Evolutionary conservation across 2,888 invertebrate genomes (phyloP), one percentile per base, ranked within the genome.

Genomic region (Ctena decussata): DNA sequence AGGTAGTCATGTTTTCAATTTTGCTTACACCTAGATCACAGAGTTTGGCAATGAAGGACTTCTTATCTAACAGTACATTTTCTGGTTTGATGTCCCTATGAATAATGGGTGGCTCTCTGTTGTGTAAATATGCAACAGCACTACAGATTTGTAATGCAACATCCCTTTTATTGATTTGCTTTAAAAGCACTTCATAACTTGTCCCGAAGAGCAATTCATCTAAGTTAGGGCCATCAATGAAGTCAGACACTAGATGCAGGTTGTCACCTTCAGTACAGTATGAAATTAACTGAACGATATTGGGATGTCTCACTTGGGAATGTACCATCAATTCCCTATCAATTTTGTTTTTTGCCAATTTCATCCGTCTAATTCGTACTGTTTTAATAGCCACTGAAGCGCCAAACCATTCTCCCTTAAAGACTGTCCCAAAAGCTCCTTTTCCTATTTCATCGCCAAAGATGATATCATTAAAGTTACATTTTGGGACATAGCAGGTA

Each of bases 31-130:
- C 84, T 15, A 80, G 18, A 30, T 84, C 80, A 74, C 80, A 77
- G 1, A 80, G 18, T 35, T 57, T 60, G 8, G 77, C 74, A 30
- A n/a, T 57, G 27, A 44, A 18, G 15, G 65, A 39, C 27, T 81
- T 70, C n/a, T 8, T 18, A 24, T 77, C 39, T 1, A 85, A 44
- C 0, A 85, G 39, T 30, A 85, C 60, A 35, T 85, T 85, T 77
- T 72, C 81, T n/a, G 81, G 82, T 46, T 85, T 85, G 11, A 85
- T 85, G 35, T 81, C 78, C 32, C 69, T 69, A 39, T 85, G 85
- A 18, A 85, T 69, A 32, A 78, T 57, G 12, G 70, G 41, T 37
- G 77, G 70, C 39, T 27, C 35, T 24, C 57, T 73, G 6, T 73
- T 74, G 49, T 85, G 81, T 32, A 82, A 30, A 57, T 82, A 82